These are phyloP conservation scores for Lepas anatifera DNA, from an alignment of 2,888 invertebrate genomes.

Conservation along the genomic window DNA sequence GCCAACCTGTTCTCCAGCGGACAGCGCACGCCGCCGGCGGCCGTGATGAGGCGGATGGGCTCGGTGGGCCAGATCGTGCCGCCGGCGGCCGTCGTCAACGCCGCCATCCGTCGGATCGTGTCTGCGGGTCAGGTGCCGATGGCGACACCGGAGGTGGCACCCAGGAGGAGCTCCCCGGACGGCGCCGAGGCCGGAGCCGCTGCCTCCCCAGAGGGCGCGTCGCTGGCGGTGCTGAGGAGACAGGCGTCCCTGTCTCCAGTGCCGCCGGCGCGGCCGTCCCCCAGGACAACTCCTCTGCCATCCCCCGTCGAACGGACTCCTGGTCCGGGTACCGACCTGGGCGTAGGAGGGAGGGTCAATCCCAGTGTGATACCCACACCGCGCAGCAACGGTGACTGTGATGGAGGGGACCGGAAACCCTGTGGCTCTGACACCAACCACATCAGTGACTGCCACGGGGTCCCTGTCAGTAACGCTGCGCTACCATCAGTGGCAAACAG, in stretches of 20 bases:
- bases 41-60: not conserved
- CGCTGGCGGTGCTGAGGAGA: not conserved
- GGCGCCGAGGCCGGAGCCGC: not conserved
- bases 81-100: not conserved
- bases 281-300: not conserved
- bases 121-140: not conserved
- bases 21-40: not conserved
- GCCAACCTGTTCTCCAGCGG: constrained; percentile 6
- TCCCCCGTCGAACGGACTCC: no score
- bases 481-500: no score
- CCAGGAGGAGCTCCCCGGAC: not conserved
- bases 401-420: no score
- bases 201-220: no score
- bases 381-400: no score
- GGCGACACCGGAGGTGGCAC: not conserved
- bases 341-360: no score
- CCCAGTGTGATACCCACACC: no score
- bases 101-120: not conserved
- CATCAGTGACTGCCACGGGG: no score
- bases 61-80: not conserved
- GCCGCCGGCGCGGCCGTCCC: not conserved
- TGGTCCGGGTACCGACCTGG: no score
- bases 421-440: no score
- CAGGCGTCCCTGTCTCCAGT: not conserved
- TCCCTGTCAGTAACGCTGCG: no score